Base-by-base conservation (phyloP, 2,888 invertebrate genomes). In the Sussaba pulchella region DNA sequence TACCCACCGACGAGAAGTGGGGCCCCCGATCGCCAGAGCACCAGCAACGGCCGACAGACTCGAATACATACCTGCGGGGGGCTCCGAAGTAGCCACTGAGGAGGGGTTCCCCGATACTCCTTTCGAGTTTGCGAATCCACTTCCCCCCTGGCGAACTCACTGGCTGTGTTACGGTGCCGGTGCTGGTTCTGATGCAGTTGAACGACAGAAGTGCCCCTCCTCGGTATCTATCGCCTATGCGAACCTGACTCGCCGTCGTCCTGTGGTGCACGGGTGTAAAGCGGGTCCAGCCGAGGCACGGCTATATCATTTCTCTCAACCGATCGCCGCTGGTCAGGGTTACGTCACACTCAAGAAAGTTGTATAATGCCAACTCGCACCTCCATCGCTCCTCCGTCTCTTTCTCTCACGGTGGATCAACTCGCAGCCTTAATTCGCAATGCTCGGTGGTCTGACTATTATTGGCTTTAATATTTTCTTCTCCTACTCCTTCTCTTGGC, bases 291-390 rank as follows among this genome's bases (percentile, higher is more conserved):
- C 70, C 45, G 39, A 75, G 26, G 61, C 41, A 77, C 75, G 45
- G 71, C 82, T 82, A 66, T n/a, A n/a, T 81, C 82, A 80, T 85
- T 85, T 82, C 79, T 73, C 78, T 78, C 71, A 41, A 39, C 63
- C 77, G 83, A 76, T 84, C 76, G 74, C 75, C 73, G 52, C 83
- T 84, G 82, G 80, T 84, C 84, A 83, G 81, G 81, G 81, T 88
- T 89, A 87, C 89, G 83, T 88, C 86, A 89, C 78, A 80, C 74
- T 83, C 74, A 85, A 83, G 86, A 88, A 87, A 87, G 87, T 87
- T 86, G 85, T 85, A 87, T 86, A 87, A 87, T 86, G 70, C 45
- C 14, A 24, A 45, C 63, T 81, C 61, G 63, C 67, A 36, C 50
- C 66, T 74, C 66, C 8, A 21, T 39, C 31, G 10, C 17, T 45